phyloP scores from a whole-genome alignment of 2,113 vertebrate species.

The Oophaga pumilio region DNA sequence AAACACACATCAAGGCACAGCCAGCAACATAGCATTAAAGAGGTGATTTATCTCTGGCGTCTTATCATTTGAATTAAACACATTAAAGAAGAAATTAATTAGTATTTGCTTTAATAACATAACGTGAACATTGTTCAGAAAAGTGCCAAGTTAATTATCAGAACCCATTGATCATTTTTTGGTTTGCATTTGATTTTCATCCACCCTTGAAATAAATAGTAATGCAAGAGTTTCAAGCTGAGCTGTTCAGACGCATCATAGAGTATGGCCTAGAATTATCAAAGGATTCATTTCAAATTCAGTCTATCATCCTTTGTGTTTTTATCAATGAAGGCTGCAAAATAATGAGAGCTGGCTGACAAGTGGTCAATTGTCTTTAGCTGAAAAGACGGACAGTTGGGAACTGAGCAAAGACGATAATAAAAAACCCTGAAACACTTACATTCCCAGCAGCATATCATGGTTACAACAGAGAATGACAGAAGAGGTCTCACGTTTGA shows the following conservation, averaged over 20 bases:
- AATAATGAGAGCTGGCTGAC: constrained; percentile 3
- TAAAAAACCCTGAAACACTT: constrained; percentile 4
- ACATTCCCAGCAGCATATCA: background rate
- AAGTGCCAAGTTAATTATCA: constrained; percentile 58
- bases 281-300: background rate
- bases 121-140: constrained; percentile 52
- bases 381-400: constrained; percentile 7
- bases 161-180: constrained; percentile 55
- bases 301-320: background rate
- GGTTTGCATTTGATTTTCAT: constrained; percentile 56
- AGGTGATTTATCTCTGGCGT: constrained; percentile 50
- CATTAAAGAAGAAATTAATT: constrained; percentile 56
- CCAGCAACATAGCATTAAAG: constrained; percentile 42
- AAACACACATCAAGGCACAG: constrained; percentile 45
- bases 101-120: constrained; percentile 55
- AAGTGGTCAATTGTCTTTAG: constrained; percentile 15
- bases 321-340: background rate
- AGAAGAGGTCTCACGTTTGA: background rate
- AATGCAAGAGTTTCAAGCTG: constrained; percentile 20
- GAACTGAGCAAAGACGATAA: background rate
- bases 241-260: constrained; percentile 31
- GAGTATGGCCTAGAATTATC: constrained; percentile 24
- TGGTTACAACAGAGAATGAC: background rate
- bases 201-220: constrained; percentile 58
- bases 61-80: constrained; percentile 55